Conservation (phyloP, 2,113 vertebrate species). For the Sander vitreus region DNA sequence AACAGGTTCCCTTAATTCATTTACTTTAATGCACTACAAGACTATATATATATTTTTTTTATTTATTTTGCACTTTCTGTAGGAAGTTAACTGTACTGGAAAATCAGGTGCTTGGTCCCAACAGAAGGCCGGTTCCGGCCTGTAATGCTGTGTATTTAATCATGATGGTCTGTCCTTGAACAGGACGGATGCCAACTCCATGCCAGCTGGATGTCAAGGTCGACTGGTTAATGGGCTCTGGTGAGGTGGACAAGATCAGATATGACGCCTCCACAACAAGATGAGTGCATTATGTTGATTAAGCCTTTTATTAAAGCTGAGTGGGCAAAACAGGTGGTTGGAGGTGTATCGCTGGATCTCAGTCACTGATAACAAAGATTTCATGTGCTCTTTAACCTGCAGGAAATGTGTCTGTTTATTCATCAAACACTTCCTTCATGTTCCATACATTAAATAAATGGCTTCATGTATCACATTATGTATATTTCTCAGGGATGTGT, state of each 20-base stretch:
- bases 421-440: constrained; percentile 6
- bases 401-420: constrained; percentile 28
- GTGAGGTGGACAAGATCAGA: constrained; percentile 58
- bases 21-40: neutral
- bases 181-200: constrained; percentile 39
- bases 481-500: neutral
- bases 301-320: constrained; percentile 49
- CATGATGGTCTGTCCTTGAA: constrained; percentile 26
- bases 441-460: neutral
- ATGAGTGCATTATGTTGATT: constrained; percentile 68
- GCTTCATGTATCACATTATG: neutral
- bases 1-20: neutral
- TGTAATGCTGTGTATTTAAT: constrained; percentile 14
- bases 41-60: too few species aligned
- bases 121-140: neutral
- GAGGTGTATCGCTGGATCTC: constrained; percentile 56
- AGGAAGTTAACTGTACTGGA: neutral
- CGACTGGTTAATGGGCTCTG: constrained; percentile 30
- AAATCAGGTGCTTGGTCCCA: neutral
- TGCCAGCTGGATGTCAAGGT: constrained; percentile 68
- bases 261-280: constrained; percentile 38
- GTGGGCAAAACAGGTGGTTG: constrained; percentile 46
- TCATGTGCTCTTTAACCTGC: constrained; percentile 18
- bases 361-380: constrained; percentile 39
- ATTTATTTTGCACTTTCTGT: neutral